A percentile compares a stretch with the other conserved stretches of the same genome.
These are phyloP conservation scores for Phataginus tricuspis DNA, from an alignment of 2,797 vertebrate species.

Conservation along the genomic window DNA sequence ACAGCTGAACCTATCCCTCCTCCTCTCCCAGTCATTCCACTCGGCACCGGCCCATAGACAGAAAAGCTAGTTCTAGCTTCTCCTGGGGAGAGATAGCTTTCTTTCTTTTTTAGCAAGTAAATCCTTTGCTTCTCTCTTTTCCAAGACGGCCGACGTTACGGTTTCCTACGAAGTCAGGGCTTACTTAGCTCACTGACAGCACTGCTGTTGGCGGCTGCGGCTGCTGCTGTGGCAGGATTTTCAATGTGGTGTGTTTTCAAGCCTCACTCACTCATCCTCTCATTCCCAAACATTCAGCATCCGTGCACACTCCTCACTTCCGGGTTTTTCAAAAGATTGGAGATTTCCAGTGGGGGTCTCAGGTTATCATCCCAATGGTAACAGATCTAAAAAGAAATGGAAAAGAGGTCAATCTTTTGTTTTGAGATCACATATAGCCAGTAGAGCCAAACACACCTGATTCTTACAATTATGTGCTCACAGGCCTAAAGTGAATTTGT, in stretches of 20 bases:
- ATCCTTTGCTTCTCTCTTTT: constrained; percentile 76
- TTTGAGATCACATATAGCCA: background rate
- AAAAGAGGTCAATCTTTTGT: constrained; percentile 31
- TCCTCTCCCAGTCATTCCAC: constrained; percentile 79
- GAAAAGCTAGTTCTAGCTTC: constrained; percentile 84
- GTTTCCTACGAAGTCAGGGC: constrained; percentile 83
- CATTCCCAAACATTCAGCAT: constrained; percentile 95
- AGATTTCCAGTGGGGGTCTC: constrained; percentile 93
- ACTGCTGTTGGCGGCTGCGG: constrained; percentile 85
- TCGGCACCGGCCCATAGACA: constrained; percentile 79
- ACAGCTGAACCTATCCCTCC: constrained; percentile 82
- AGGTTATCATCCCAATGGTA: constrained; percentile 87
- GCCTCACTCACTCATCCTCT: constrained; percentile 93
- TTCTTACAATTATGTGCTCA: background rate
- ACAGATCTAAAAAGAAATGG: constrained; percentile 87
- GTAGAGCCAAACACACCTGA: background rate
- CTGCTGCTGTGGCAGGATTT: constrained; percentile 88
- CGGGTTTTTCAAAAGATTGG: constrained; percentile 92
- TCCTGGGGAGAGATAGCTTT: constrained; percentile 80
- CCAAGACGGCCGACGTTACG: constrained; percentile 80
- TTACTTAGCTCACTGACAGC: constrained; percentile 87
- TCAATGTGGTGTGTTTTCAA: constrained; percentile 94
- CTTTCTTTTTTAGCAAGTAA: constrained; percentile 66
- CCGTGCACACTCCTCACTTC: constrained; percentile 93
- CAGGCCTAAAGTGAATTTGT: background rate